Evolutionary conservation across 2,888 invertebrate species (phyloP), one percentile per base, ranked within the genome.

Genomic region (Trachelus troglodyta): DNA sequence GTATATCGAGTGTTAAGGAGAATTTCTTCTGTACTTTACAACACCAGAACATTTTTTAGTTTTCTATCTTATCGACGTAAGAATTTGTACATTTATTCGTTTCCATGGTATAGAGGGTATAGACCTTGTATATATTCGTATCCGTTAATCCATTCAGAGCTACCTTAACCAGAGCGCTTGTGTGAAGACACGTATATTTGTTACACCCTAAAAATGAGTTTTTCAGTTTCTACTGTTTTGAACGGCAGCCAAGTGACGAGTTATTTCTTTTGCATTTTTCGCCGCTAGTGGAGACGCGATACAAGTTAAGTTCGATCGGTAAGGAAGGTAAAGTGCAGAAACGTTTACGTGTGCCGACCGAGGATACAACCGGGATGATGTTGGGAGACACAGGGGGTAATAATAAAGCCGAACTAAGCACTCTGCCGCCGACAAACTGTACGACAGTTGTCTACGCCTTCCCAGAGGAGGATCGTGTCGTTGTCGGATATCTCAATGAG

Each of bases 401-500:
- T 86, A 86, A 81, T 82, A 82, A 81, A 82, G 85, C 81, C 75
- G 85, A 85, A 74, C 82, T 82, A 80, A 82, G 85, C 76, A 84
- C 84, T 75, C 84, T 85, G 80, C 83, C 85, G 78, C 84, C 88
- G 82, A 82, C 87, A 87, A 93, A 93, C 92, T 93, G 93, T 88
- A 93, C 93, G 81, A 92, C 92, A 80, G 91, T 93, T 83, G 90
- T 92, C 88, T 92, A 92, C 88, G 88, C 92, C 76, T 87, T 90
- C 80, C 92, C 92, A 86, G 91, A 92, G 85, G 92, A 92, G 87
- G 91, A 92, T 84, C 90, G 90, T 68, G 88, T 89, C 86, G 93
- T 94, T 88, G 93, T 94, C 90, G 94, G 94, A 88, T 95, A 95
- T 92, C 92, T 95, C 90, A 94, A 94, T 83, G 94, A 95, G 89